Conservation (phyloP, 2,888 invertebrate genomes). For the Eurytoma californica region DNA sequence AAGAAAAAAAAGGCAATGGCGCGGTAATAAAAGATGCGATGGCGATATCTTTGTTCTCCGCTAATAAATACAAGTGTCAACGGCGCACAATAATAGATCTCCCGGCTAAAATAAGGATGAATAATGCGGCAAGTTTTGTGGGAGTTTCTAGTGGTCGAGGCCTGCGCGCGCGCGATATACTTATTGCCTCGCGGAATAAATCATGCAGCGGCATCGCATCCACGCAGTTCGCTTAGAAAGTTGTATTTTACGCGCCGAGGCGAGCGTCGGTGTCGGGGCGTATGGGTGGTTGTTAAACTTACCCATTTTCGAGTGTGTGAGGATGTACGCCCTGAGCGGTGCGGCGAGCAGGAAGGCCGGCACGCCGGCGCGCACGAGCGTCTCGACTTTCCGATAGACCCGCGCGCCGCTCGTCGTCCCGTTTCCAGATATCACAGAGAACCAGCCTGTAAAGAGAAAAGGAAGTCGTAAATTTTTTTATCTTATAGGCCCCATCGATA, state of each 20-base stretch:
- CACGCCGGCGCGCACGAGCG: conserved; percentile 71
- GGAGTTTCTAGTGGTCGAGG: conserved; percentile 18
- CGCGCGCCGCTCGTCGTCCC: conserved; percentile 70
- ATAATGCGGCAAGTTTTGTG: conserved; percentile 17
- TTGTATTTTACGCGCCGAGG: neutral
- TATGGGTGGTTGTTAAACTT: conserved; percentile 55
- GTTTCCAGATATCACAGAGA: conserved; percentile 74
- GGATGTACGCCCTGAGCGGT: conserved; percentile 71
- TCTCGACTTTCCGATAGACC: conserved; percentile 71
- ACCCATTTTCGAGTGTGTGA: conserved; percentile 74
- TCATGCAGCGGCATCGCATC: conserved; percentile 11
- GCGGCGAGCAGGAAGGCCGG: conserved; percentile 72
- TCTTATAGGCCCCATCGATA: no score
- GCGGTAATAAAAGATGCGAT: conserved; percentile 4
- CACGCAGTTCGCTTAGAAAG: conserved; percentile 6
- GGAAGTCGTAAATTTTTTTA: conserved; percentile 33
- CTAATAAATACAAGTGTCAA: neutral
- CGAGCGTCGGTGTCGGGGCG: no score
- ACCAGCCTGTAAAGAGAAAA: conserved; percentile 71
- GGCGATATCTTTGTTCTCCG: conserved; percentile 7
- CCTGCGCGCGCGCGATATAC: neutral
- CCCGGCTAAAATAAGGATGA: conserved; percentile 19
- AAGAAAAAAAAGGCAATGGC: neutral
- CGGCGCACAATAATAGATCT: conserved; percentile 1
- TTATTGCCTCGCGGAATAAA: conserved; percentile 22